phyloP scores from a whole-genome alignment of 2,797 vertebrate genomes.

The Malacoraja senta region DNA sequence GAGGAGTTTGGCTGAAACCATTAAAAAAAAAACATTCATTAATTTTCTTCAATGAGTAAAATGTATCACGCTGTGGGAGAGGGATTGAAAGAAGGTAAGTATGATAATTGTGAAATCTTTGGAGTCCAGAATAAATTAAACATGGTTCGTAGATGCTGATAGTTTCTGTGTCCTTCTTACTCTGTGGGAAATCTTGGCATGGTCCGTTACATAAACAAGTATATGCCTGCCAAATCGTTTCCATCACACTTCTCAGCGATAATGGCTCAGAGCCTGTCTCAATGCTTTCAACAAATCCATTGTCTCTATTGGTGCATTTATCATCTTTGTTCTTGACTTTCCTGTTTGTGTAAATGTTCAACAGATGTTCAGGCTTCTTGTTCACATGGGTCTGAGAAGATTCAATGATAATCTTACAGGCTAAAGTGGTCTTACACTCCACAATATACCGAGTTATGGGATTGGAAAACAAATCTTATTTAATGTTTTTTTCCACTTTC shows the following conservation, averaged over 20 bases:
- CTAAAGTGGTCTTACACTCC: neutral
- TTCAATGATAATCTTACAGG: neutral
- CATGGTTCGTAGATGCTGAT: neutral
- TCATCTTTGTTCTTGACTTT: conserved; percentile 28
- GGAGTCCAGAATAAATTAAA: neutral
- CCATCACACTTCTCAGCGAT: conserved; percentile 29
- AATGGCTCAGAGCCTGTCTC: conserved; percentile 19
- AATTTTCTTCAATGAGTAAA: neutral
- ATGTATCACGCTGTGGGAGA: neutral
- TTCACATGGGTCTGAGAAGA: conserved; percentile 3
- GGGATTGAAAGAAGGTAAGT: neutral
- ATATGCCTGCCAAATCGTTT: conserved; percentile 26
- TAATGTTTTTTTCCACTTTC: neutral
- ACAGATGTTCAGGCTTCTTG: conserved; percentile 29
- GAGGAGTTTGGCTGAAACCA: neutral
- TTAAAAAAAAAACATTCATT: neutral
- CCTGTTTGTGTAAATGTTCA: conserved; percentile 34
- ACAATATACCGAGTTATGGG: neutral
- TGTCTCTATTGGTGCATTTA: conserved; percentile 29
- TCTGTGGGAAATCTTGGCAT: conserved; percentile 33
- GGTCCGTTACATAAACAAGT: conserved; percentile 3
- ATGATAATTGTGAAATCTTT: neutral
- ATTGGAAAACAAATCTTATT: neutral
- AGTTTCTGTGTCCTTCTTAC: neutral
- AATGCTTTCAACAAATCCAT: conserved; percentile 30